Percentiles rank a stretch among this genome's conserved stretches.
phyloP scores from a whole-genome alignment of 2,113 vertebrate species.

The Platichthys stellatus region DNA sequence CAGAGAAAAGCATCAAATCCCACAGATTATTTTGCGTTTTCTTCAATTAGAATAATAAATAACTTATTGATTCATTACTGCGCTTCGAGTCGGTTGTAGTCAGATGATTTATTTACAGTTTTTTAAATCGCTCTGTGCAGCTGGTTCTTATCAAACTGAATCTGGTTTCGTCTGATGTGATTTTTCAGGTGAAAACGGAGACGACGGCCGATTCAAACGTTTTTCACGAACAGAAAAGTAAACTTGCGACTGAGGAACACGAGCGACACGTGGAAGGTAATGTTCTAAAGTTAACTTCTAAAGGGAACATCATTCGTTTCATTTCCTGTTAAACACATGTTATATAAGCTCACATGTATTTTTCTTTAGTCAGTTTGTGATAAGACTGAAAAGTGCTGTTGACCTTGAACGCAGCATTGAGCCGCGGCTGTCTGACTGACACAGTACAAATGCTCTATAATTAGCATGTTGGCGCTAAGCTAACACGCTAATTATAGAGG shows the following conservation, averaged over 20 bases:
- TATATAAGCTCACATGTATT: neutral
- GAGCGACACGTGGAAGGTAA: conserved; percentile 81
- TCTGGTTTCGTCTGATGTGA: no score
- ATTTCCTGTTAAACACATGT: no score
- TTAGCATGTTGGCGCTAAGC: neutral
- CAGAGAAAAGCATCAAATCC: no score
- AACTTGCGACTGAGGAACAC: conserved; percentile 73
- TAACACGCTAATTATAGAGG: conserved; percentile 6
- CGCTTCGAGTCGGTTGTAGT: no score
- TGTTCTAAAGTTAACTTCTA: neutral
- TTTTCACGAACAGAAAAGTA: conserved; percentile 77
- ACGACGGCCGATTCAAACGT: conserved; percentile 77
- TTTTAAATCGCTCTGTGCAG: no score
- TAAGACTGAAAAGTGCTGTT: neutral
- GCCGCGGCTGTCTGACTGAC: no score
- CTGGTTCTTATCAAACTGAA: no score
- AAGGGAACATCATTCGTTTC: no score
- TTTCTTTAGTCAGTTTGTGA: neutral
- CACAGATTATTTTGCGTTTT: no score
- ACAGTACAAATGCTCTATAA: neutral
- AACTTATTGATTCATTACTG: neutral
- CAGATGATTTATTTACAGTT: no score
- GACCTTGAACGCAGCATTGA: neutral
- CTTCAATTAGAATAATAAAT: no score
- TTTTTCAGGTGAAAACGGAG: conserved; percentile 82